phyloP scores from a whole-genome alignment of 1,140 invertebrate species.

The Battus philenor region DNA sequence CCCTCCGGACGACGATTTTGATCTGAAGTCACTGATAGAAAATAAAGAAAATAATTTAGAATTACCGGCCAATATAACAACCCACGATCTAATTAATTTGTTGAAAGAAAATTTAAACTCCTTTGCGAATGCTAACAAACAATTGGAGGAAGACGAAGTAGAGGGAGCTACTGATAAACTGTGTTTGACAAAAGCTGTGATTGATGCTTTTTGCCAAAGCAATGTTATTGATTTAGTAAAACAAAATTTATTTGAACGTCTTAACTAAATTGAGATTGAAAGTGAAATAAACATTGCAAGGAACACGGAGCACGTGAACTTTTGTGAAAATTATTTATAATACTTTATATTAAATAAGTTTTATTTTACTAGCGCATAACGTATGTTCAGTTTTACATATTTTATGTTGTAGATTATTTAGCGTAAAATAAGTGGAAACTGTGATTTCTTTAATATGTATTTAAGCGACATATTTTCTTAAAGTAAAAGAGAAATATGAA shows the following conservation, averaged over 20 bases:
- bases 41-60: conserved; percentile 45
- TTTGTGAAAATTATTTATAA: too few species aligned
- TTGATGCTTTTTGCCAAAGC: conserved; percentile 53
- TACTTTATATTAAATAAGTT: too few species aligned
- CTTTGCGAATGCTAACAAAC: conserved; percentile 30
- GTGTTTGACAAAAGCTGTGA: conserved; percentile 59
- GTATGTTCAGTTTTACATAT: too few species aligned
- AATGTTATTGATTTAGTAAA: conserved; percentile 61
- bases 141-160: conserved; percentile 45
- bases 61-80: conserved; percentile 37
- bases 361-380: too few species aligned
- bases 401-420: too few species aligned
- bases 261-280: conserved; percentile 26
- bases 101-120: conserved; percentile 55
- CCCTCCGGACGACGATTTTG: conserved; percentile 33
- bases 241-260: conserved; percentile 55
- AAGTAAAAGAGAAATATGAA: too few species aligned
- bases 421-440: too few species aligned
- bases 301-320: neutral
- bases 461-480: too few species aligned
- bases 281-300: neutral
- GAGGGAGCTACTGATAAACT: conserved; percentile 48
- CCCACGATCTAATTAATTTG: conserved; percentile 46
- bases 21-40: conserved; percentile 44
- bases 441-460: too few species aligned